Percentiles rank a stretch among this genome's conserved stretches.
Evolutionary conservation across 2,113 vertebrate species (phyloP).

Genomic region (Urocolius indicus): DNA sequence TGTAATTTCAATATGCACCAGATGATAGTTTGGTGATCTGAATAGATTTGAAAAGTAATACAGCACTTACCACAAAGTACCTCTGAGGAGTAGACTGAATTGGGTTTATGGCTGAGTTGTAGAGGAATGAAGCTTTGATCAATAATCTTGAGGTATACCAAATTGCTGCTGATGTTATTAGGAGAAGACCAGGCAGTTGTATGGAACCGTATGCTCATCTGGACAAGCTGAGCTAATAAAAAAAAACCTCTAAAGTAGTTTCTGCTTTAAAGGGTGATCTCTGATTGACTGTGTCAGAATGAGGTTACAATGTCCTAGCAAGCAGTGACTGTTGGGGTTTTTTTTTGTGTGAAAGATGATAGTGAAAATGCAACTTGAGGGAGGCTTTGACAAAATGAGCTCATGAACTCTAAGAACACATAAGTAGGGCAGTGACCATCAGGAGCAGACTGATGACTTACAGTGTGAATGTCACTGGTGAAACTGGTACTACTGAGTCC

Average conservation of each 20-base stretch:
- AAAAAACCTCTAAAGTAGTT: neutral
- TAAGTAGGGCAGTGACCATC: neutral
- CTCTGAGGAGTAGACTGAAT: neutral
- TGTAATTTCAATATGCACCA: conserved; percentile 52
- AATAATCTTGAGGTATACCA: neutral
- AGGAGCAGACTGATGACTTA: neutral
- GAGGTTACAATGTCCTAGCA: neutral
- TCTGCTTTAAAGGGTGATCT: neutral
- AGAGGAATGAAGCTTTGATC: conserved; percentile 6
- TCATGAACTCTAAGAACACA: neutral
- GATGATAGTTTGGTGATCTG: neutral
- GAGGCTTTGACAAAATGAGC: neutral
- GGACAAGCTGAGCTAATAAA: neutral
- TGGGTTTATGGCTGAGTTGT: neutral
- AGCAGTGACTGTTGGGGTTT: neutral
- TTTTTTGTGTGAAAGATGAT: neutral
- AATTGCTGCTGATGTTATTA: neutral
- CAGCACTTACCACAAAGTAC: neutral
- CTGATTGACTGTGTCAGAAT: neutral
- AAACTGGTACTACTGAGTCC: neutral
- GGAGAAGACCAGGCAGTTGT: neutral
- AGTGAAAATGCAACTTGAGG: rapidly evolving
- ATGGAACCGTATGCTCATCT: neutral
- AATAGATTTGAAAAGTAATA: neutral
- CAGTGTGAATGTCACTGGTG: neutral